These are phyloP conservation scores for Turdus rufiventris DNA, from an alignment of 2,113 vertebrate genomes.

Conservation along the genomic window DNA sequence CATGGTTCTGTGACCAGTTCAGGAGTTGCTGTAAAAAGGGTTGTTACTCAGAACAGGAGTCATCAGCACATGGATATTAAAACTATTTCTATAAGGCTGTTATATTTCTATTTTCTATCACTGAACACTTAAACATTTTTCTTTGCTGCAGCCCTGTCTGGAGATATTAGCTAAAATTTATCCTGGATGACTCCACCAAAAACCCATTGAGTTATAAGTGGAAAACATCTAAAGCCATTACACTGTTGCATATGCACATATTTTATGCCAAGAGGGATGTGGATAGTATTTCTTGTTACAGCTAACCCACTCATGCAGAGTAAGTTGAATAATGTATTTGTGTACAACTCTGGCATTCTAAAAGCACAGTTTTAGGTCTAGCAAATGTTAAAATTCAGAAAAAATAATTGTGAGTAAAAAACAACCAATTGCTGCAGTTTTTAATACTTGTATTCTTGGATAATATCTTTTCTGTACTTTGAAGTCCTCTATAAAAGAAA, in stretches of 20 bases:
- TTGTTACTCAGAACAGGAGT: neutral
- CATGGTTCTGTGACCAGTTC: neutral
- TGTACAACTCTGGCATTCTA: neutral
- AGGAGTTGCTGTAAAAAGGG: neutral
- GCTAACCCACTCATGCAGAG: neutral
- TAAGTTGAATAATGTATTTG: neutral
- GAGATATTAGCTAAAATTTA: neutral
- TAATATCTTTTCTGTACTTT: neutral
- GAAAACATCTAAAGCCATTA: slow-evolving; percentile 13
- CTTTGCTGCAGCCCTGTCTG: neutral
- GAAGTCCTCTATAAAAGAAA: neutral
- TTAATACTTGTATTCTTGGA: neutral
- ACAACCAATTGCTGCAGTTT: neutral
- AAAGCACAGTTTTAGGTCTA: neutral
- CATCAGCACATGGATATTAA: neutral
- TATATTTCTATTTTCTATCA: neutral
- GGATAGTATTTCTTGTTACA: neutral
- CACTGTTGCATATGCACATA: neutral
- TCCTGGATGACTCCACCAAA: neutral
- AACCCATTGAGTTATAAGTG: neutral
- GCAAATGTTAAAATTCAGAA: neutral
- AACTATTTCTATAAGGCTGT: neutral
- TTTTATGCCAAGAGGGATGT: neutral
- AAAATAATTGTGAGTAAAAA: neutral
- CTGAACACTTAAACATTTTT: neutral